Conservation (phyloP, 2,113 vertebrate genomes). For the Festucalex cinctus region DNA sequence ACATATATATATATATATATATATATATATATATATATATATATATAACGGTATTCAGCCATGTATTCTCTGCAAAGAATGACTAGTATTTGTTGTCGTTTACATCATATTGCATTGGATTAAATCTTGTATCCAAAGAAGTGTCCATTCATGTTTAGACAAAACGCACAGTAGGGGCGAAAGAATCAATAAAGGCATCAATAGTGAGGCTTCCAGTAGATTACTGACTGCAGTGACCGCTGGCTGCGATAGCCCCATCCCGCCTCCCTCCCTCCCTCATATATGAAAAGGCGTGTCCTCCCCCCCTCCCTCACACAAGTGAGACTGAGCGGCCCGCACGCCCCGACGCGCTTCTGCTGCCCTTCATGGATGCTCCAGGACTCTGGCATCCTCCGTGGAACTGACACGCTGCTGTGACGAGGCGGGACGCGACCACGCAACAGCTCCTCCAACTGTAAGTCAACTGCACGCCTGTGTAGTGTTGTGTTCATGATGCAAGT, state of each 20-base stretch:
- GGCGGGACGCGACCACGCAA: constrained; percentile 14
- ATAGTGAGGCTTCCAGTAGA: not conserved
- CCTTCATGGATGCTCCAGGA: constrained; percentile 69
- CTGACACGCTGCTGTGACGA: constrained; percentile 22
- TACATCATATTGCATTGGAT: not conserved
- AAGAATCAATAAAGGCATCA: not conserved
- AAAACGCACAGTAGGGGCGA: not conserved
- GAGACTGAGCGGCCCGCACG: not conserved
- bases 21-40: no score
- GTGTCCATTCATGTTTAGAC: not conserved
- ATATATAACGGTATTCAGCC: no score
- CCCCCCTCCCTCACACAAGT: constrained; percentile 1
- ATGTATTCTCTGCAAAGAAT: no score
- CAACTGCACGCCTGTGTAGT: not conserved
- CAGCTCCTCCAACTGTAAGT: constrained; percentile 45
- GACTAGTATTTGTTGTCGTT: not conserved
- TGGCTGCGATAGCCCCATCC: constrained; percentile 32
- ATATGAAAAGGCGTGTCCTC: constrained; percentile 40
- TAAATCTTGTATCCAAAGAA: not conserved
- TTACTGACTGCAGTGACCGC: constrained; percentile 22
- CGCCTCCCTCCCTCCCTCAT: constrained; percentile 36
- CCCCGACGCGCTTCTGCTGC: constrained; percentile 52
- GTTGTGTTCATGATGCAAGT: not conserved
- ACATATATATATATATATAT: no score
- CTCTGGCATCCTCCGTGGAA: constrained; percentile 64